phyloP scores from a whole-genome alignment of 2,888 invertebrate genomes.

The Eubasilissa splendida region DNA sequence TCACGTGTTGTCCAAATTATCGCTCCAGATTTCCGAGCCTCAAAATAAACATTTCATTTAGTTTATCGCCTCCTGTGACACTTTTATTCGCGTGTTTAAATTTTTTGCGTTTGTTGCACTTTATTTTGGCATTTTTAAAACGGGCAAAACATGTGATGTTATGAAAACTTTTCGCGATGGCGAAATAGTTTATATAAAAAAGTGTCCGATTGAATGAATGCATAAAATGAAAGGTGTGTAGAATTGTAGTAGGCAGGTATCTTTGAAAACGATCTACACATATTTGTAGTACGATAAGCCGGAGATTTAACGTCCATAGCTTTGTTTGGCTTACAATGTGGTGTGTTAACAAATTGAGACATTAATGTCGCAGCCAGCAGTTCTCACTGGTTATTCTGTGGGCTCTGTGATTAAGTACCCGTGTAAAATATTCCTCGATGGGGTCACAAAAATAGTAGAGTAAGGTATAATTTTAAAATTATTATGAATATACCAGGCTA shows the following conservation, averaged over 20 bases:
- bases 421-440: not conserved
- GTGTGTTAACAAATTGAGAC: conserved; percentile 56
- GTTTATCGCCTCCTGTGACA: not conserved
- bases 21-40: conserved; percentile 21
- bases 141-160: conserved; percentile 7
- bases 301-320: conserved; percentile 32
- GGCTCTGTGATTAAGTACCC: conserved; percentile 25
- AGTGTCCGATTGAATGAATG: conserved; percentile 21
- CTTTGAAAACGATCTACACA: conserved; percentile 5
- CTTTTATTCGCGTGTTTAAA: not conserved
- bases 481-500: too few relatives aligned
- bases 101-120: conserved; percentile 17
- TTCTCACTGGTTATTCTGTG: conserved; percentile 45
- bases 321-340: conserved; percentile 46
- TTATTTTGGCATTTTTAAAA: conserved; percentile 22
- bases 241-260: not conserved
- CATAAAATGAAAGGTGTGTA: conserved; percentile 8
- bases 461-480: too few relatives aligned
- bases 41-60: conserved; percentile 20
- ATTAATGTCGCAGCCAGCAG: conserved; percentile 56
- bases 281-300: not conserved
- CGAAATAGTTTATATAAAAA: conserved; percentile 12
- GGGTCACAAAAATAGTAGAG: too few relatives aligned
- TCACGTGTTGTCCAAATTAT: conserved; percentile 32
- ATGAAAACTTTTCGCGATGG: conserved; percentile 1